Percentiles rank a stretch among this genome's conserved stretches.
Conservation (phyloP, 2,888 invertebrate species). For the Schizotus pectinicornis region DNA sequence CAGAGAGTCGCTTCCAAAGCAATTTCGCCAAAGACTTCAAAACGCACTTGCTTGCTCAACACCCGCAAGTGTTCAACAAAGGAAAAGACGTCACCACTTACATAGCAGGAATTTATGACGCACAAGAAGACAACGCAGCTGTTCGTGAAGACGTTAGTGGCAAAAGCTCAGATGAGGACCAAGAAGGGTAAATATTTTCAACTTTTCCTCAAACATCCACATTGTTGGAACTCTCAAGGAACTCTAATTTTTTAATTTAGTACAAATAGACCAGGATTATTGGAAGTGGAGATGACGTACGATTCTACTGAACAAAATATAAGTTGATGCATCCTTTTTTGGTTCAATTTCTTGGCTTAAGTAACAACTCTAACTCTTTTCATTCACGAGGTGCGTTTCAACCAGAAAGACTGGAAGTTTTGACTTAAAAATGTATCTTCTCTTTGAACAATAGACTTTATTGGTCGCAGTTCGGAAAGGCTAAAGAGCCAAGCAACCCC, state of each 20-base stretch:
- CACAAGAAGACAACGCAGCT: slow-evolving; percentile 47
- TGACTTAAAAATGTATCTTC: no score
- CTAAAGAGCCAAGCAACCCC: no score
- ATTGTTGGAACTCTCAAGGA: no score
- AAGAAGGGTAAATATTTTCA: slow-evolving; percentile 2
- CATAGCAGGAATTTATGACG: slow-evolving; percentile 60
- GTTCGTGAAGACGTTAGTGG: slow-evolving; percentile 12
- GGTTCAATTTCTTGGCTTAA: no score
- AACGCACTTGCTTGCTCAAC: slow-evolving; percentile 66
- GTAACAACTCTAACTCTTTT: no score
- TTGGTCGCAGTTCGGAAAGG: no score
- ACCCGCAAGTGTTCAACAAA: slow-evolving; percentile 62
- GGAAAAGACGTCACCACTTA: slow-evolving; percentile 62
- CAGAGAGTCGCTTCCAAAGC: slow-evolving; percentile 59
- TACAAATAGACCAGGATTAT: no score
- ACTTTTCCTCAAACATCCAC: no score
- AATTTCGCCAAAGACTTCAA: slow-evolving; percentile 74
- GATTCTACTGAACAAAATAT: not conserved
- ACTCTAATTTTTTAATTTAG: no score
- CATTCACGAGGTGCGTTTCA: no score
- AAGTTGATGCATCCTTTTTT: not conserved
- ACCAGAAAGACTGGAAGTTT: slow-evolving; percentile 9
- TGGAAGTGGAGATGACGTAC: slow-evolving; percentile 6
- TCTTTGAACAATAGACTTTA: no score
- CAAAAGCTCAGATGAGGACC: not conserved